Base-by-base conservation (phyloP, 2,113 vertebrate genomes). In the Coryphaenoides rupestris region DNA sequence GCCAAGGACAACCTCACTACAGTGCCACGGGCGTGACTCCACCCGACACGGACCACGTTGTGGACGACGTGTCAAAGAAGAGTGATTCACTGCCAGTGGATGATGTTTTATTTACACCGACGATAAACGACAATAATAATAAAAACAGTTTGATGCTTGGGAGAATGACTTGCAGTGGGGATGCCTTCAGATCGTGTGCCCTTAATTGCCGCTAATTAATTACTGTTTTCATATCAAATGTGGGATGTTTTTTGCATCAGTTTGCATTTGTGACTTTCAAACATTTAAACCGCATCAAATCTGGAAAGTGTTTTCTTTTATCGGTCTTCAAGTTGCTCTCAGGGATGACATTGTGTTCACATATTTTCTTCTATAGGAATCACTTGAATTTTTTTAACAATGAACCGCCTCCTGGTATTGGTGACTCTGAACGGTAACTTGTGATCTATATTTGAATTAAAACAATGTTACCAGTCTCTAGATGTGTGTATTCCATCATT, bases 401-500 rank as follows among this genome's bases (percentile, higher is more conserved):
- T 40, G 33, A 40, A 40, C 33, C 9, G 2, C 33, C 33, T 40
- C 9, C 7, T 12, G 28, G 28, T 33, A 33, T 33, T 33, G 28
- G 28, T 33, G 28, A 33, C 10, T 33, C 28, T 33, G 28, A 33
- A 33, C 5, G 28, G 28, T 33, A 2, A 33, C 28, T 33, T 3
- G 5, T 33, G 0, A 24, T 47, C 63, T 76, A 65, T 75, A 69
- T 74, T 81, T 64, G 63, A 66, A 10, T 58, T 80, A 80, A 80
- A 77, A 80, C n/a, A 84, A 50, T 56, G 9, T 6, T 59, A 47
- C 5, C 17, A 55, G 53, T n/a, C 1, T 40, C 33, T 40, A 12
- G 33, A 40, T 40, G 9, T 40, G 33, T 40, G 9, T 40, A 40
- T 40, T 12, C 9, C 33, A 40, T 40, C 1, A 40, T 10, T 40